Conservation (phyloP, 2,797 vertebrate species). For the Anguilla pacifica region DNA sequence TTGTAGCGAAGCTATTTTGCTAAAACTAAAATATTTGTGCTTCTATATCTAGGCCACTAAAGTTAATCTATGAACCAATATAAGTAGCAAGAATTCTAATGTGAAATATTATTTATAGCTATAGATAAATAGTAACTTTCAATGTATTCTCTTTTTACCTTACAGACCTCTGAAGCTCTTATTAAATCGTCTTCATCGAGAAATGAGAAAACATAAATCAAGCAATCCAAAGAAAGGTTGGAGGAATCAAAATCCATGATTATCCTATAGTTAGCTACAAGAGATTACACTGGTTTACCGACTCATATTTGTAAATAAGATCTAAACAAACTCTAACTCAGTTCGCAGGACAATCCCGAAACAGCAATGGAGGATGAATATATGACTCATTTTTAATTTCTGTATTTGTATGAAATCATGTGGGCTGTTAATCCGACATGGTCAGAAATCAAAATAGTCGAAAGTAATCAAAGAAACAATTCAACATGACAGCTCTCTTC, state of each 20-base stretch:
- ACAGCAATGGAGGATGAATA: not conserved
- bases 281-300: not conserved
- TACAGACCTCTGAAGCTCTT: constrained; percentile 67
- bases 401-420: not conserved
- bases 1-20: not conserved
- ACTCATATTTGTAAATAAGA: not conserved
- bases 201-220: constrained; percentile 72
- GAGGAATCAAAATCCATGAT: constrained; percentile 41
- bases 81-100: not conserved
- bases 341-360: not conserved
- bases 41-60: not conserved
- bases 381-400: not conserved
- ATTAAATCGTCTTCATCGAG: constrained; percentile 70
- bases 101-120: constrained; percentile 7
- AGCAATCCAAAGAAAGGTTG: constrained; percentile 63
- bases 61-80: not conserved
- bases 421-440: not conserved
- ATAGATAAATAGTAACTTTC: not conserved
- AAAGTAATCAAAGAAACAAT: not conserved
- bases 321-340: not conserved
- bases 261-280: not conserved
- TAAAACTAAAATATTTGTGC: not conserved
- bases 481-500: not conserved
- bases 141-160: constrained; percentile 60
- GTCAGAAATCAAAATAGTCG: not conserved